Conservation (phyloP, 2,113 vertebrate genomes). For the Erythrocercus mccallii region DNA sequence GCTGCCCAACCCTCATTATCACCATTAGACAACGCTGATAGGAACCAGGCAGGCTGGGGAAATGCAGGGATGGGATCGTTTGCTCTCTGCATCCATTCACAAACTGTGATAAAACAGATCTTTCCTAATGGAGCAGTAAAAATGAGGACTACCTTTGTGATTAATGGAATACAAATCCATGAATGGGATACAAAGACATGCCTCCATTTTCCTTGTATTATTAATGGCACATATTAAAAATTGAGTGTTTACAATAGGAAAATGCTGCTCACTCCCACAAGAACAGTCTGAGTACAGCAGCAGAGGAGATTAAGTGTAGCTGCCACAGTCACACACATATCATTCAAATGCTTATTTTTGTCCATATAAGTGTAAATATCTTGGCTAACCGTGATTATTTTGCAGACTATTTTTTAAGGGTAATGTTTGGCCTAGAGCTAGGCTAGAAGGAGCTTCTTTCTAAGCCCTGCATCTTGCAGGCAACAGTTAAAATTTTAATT, state of each 20-base stretch:
- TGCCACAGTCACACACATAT: not conserved
- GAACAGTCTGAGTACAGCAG: not conserved
- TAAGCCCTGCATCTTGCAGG: not conserved
- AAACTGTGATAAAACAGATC: not conserved
- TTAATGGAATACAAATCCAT: not conserved
- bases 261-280: not conserved
- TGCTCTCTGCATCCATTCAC: not conserved
- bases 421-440: not conserved
- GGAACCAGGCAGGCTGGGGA: not conserved
- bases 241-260: not conserved
- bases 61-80: accelerated
- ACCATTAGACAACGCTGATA: not conserved
- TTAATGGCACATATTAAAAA: not conserved
- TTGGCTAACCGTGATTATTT: not conserved
- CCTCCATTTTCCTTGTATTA: not conserved
- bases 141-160: not conserved
- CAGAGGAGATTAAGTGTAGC: not conserved
- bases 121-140: not conserved
- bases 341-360: not conserved
- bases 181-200: not conserved
- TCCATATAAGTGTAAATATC: not conserved
- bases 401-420: not conserved
- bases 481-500: not conserved
- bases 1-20: not conserved
- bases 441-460: not conserved